Evolutionary conservation across 2,797 vertebrate species (phyloP).

Genomic region (Danio albolineatus): DNA sequence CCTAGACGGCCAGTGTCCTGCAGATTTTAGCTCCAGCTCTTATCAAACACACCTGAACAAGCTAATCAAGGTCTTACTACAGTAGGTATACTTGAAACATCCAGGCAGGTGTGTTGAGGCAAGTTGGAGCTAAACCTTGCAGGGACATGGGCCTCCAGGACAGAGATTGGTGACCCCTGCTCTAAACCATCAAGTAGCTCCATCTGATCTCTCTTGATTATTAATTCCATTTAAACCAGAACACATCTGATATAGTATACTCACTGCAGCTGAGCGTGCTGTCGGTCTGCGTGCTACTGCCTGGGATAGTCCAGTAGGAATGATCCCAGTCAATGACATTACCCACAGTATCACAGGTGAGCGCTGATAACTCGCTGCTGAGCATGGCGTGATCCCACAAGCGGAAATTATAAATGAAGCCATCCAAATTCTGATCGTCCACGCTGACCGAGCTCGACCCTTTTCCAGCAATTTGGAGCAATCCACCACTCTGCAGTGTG

Average conservation of each 20-base stretch:
- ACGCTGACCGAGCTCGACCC: conserved; percentile 56
- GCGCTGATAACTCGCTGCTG: conserved; percentile 71
- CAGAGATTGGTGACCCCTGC: no score
- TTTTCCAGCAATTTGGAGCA: conserved; percentile 81
- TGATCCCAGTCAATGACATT: conserved; percentile 95
- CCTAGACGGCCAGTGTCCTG: no score
- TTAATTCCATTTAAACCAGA: neutral
- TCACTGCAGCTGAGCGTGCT: conserved; percentile 94
- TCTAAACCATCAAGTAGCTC: neutral
- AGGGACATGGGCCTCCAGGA: no score
- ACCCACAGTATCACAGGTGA: conserved; percentile 86
- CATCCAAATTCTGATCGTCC: conserved; percentile 75
- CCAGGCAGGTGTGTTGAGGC: no score
- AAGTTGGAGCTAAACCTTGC: no score
- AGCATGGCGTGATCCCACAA: conserved; percentile 90
- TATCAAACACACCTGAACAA: no score
- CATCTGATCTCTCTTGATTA: neutral
- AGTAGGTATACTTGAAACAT: no score
- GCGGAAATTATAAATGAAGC: conserved; percentile 92
- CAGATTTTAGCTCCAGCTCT: no score
- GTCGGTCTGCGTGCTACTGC: conserved; percentile 84
- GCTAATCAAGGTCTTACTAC: no score
- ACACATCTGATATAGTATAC: conserved; percentile 66
- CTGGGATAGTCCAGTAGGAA: conserved; percentile 88
- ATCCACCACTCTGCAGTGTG: conserved; percentile 76